Evolutionary conservation across 2,888 invertebrate species (phyloP).

Genomic region (Morinoia aosen): DNA sequence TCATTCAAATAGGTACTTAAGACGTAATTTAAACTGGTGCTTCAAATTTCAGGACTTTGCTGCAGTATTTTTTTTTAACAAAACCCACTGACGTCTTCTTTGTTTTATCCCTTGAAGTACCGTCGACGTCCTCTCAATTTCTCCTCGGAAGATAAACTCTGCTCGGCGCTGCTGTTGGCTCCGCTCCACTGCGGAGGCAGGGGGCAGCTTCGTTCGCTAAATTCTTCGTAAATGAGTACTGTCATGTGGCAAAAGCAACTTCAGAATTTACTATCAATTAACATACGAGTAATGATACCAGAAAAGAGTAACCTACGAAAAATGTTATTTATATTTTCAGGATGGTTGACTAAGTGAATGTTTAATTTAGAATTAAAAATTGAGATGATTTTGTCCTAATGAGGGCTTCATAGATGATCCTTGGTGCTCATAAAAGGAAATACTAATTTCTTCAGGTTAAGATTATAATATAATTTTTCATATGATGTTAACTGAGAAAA

Average conservation of each 20-base stretch:
- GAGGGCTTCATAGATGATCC: neutral
- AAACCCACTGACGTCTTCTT: neutral
- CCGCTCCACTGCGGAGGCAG: neutral
- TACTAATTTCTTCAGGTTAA: neutral
- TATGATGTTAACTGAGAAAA: too few species aligned
- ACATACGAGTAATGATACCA: neutral
- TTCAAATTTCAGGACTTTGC: neutral
- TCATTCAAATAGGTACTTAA: too few species aligned
- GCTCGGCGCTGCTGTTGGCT: neutral
- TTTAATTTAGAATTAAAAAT: neutral
- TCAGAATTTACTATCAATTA: neutral
- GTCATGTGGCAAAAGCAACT: neutral
- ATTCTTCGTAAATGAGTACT: neutral
- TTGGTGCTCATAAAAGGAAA: neutral
- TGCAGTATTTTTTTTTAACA: neutral
- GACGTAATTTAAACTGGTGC: too few species aligned
- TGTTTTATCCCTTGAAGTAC: neutral
- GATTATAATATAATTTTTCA: neutral
- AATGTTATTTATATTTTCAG: neutral
- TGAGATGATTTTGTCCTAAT: neutral
- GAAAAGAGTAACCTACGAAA: neutral
- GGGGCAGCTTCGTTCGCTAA: neutral
- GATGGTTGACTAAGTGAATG: neutral
- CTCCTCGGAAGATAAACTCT: neutral
- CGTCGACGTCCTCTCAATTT: neutral